Percentiles rank a stretch among this genome's conserved stretches.
phyloP scores from a whole-genome alignment of 2,113 vertebrate species.

The Pachycephala philippinensis region DNA sequence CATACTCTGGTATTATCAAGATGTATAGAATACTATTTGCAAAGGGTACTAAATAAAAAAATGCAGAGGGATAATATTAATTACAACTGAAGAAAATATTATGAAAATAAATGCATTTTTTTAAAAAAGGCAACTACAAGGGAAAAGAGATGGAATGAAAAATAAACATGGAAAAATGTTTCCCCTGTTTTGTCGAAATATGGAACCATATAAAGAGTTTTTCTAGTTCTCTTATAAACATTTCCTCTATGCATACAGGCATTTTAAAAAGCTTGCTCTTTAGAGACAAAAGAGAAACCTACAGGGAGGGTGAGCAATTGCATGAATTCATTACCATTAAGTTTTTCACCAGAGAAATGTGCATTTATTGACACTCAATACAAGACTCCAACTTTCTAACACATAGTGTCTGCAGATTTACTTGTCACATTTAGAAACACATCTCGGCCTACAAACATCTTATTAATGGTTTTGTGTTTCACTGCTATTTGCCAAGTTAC shows the following conservation, averaged over 20 bases:
- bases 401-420: neutral
- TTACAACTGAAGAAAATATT: neutral
- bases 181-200: neutral
- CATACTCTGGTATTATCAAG: neutral
- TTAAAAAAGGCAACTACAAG: neutral
- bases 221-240: neutral
- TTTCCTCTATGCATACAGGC: neutral
- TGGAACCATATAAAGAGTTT: neutral
- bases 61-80: neutral
- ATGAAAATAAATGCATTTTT: neutral
- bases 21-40: accelerated
- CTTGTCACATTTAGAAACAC: neutral
- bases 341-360: slow-evolving; percentile 2
- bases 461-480: neutral
- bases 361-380: neutral
- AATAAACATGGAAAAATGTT: neutral
- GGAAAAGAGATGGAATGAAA: neutral
- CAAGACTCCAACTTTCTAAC: neutral
- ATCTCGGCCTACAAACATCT: neutral
- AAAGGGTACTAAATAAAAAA: neutral
- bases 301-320: neutral
- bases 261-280: neutral
- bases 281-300: neutral
- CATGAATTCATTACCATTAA: neutral
- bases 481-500: neutral